Evolutionary conservation across 2,888 invertebrate species (phyloP), one percentile per base, ranked within the genome.

Genomic region (Limnephilus auricula): DNA sequence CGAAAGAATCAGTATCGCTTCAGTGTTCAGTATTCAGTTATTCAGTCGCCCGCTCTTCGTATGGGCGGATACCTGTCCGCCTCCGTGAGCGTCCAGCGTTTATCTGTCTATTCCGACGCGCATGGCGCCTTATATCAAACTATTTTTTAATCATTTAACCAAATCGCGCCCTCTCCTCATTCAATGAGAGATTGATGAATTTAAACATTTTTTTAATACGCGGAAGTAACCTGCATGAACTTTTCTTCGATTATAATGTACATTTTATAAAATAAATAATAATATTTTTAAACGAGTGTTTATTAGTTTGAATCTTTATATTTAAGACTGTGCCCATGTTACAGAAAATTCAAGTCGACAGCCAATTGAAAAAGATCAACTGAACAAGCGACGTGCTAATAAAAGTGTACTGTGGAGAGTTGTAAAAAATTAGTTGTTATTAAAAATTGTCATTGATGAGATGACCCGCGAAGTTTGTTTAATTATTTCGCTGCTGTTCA

Each of bases 21-120:
- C 86, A 87, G 65, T 30, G 87, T n/a, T 50, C 30, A 65, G 34
- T 32, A 18, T 45, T 40, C 15, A 79, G 40, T 40, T 45, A 31
- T 82, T 79, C 82, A 80, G 90, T 87, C 88, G 90, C 88, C 88
- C 88, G 90, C 90, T 85, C 32, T 80, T 32, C 90, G 87, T 80
- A 90, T 82, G 90, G 90, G 90, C 90, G 90, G 90, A 80, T 80
- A 80, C 80, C 50, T 87, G 31, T 90, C 90, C 90, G 90, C 87
- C 80, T 90, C 87, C 90, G 87, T 30, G 34, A 78, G 90, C 90
- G 80, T 80, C 79, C 40, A 40, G 87, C 90, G 87, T 31, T 79
- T 31, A 89, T 79, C 79, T 40, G 65, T 40, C 79, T n/a, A 78
- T 65, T 82, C 85, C 78, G 40, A 32, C 85, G 50, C 87, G 87